A percentile compares a stretch with the other conserved stretches of the same genome.
phyloP scores from a whole-genome alignment of 2,113 vertebrate species.

The Apteryx owenii region DNA sequence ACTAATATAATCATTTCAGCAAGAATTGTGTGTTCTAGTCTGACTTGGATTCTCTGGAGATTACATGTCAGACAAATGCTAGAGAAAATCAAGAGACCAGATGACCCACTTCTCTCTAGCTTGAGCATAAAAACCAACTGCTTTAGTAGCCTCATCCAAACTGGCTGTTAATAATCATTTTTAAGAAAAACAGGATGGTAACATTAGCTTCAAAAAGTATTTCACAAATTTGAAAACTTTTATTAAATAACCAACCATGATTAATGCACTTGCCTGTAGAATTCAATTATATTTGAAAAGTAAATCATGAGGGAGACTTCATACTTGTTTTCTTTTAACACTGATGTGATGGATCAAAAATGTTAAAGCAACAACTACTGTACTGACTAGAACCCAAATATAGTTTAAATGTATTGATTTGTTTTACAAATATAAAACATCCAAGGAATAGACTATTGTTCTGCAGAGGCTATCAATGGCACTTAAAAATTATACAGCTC shows the following conservation, averaged over 20 bases:
- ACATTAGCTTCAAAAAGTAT: background rate
- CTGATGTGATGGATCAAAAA: conserved; percentile 11
- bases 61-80: background rate
- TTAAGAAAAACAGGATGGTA: background rate
- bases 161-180: background rate
- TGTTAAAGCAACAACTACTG: background rate
- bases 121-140: conserved; percentile 7
- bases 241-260: background rate
- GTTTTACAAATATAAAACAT: background rate
- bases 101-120: conserved; percentile 38
- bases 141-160: background rate
- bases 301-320: conserved; percentile 25
- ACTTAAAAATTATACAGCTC: background rate
- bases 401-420: background rate
- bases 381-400: background rate
- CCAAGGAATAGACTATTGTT: background rate
- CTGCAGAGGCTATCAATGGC: background rate
- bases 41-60: background rate
- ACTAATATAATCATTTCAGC: background rate
- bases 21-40: background rate
- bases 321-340: conserved; percentile 25
- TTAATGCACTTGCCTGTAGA: conserved; percentile 31
- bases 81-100: background rate
- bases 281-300: conserved; percentile 27
- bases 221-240: background rate